phyloP scores from a whole-genome alignment of 2,888 invertebrate genomes.

The Disparrhopalites patrizii region DNA sequence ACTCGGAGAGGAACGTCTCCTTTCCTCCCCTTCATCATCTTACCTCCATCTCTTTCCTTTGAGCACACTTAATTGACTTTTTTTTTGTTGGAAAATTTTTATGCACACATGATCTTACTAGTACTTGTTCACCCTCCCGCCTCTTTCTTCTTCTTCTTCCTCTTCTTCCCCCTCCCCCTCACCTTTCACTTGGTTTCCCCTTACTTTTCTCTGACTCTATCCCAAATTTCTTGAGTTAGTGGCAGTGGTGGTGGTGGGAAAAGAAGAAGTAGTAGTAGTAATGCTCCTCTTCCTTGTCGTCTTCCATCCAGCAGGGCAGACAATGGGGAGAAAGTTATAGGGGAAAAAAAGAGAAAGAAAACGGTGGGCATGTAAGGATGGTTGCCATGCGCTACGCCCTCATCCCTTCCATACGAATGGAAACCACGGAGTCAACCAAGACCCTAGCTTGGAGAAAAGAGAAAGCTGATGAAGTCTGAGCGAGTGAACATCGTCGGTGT shows the following conservation, averaged over 20 bases:
- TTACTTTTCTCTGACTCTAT: background rate
- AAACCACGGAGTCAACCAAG: slow-evolving; percentile 4
- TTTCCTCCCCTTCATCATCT: too few species aligned
- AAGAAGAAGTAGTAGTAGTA: too few species aligned
- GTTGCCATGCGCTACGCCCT: slow-evolving; percentile 6
- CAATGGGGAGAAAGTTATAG: too few species aligned
- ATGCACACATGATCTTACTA: too few species aligned
- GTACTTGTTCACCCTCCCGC: too few species aligned
- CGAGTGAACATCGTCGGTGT: background rate
- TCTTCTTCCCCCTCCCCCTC: background rate
- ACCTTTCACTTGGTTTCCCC: background rate
- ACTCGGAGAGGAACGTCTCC: too few species aligned
- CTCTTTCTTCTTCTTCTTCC: background rate
- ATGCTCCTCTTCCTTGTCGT: too few species aligned
- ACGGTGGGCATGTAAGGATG: slow-evolving; percentile 5
- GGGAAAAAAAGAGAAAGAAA: background rate
- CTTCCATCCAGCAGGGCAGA: too few species aligned
- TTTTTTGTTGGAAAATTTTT: too few species aligned
- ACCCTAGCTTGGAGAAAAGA: slow-evolving; percentile 7
- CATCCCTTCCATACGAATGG: slow-evolving; percentile 5
- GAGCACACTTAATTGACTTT: too few species aligned
- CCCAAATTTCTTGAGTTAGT: background rate
- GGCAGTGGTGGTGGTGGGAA: too few species aligned
- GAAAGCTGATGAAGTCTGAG: slow-evolving; percentile 7
- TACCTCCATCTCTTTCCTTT: too few species aligned